Conservation (phyloP, 2,888 invertebrate genomes). For the Halictus ligatus region DNA sequence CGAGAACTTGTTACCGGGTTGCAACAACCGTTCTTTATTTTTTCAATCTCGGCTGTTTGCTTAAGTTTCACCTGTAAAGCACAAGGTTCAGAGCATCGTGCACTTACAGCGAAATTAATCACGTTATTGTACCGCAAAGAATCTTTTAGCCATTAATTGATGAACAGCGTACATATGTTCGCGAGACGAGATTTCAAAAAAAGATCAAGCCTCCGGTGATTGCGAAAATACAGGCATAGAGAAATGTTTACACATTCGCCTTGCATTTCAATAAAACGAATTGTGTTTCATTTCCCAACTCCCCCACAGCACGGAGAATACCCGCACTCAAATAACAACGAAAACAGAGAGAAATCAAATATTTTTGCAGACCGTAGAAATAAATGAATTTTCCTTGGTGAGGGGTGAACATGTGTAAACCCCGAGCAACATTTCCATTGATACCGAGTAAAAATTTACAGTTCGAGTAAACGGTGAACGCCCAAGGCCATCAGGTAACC, state of each 20-base stretch:
- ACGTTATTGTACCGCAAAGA: neutral
- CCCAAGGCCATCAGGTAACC: neutral
- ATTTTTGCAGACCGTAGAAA: neutral
- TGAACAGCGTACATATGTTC: no score
- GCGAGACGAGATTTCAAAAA: neutral
- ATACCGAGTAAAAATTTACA: neutral
- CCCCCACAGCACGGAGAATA: neutral
- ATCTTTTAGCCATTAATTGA: no score
- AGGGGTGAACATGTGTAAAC: neutral
- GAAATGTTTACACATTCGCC: neutral
- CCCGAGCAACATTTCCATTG: neutral
- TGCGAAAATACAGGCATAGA: neutral
- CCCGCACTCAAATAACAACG: neutral
- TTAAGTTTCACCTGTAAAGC: neutral
- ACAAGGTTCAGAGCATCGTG: neutral
- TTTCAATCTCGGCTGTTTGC: neutral
- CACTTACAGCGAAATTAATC: neutral
- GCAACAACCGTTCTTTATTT: neutral
- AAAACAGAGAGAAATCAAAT: neutral
- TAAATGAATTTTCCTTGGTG: neutral
- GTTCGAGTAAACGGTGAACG: neutral
- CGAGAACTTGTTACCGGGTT: neutral
- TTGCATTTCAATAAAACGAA: neutral
- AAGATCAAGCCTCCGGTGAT: neutral
- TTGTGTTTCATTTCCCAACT: neutral